Percentiles rank a stretch among this genome's conserved stretches.
phyloP scores from a whole-genome alignment of 30 jellyfish, hydroid and myxozoan species.

The Aurelia aurita complex sp. Pacific region DNA sequence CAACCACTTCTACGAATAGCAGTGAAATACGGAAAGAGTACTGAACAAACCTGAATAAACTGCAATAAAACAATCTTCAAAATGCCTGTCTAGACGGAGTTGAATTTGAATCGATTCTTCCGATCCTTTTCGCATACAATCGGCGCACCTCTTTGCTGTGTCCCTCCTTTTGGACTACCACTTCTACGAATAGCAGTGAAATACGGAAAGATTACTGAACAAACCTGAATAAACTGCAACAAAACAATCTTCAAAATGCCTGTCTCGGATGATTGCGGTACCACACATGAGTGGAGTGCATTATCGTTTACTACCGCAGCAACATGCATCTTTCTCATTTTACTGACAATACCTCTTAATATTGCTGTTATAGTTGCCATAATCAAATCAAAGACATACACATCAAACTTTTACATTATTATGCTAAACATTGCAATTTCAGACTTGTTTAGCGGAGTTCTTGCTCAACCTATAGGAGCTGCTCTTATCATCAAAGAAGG shows the following conservation, averaged over 20 bases:
- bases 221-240: too few relatives aligned
- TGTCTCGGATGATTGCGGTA: not conserved
- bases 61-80: not conserved
- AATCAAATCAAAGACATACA: slow-evolving; percentile 32
- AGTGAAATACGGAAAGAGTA: too few relatives aligned
- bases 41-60: too few relatives aligned
- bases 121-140: too few relatives aligned
- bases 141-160: too few relatives aligned
- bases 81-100: not conserved
- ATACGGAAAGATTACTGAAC: too few relatives aligned
- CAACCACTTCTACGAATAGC: too few relatives aligned
- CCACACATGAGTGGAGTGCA: not conserved
- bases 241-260: not conserved
- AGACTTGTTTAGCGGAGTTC: slow-evolving; percentile 48
- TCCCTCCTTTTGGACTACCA: too few relatives aligned
- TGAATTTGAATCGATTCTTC: too few relatives aligned
- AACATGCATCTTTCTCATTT: not conserved
- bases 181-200: too few relatives aligned
- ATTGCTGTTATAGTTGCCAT: slow-evolving; percentile 53
- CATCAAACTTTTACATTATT: slow-evolving; percentile 50
- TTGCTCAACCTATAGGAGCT: slow-evolving; percentile 7
- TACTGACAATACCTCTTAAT: slow-evolving; percentile 59
- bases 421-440: slow-evolving; percentile 65
- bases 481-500: not conserved
- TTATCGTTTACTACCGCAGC: not conserved